A percentile compares a stretch with the other conserved stretches of the same genome.
These are phyloP conservation scores for Himalopsyche anomala DNA, from an alignment of 2,888 invertebrate genomes.

Conservation along the genomic window DNA sequence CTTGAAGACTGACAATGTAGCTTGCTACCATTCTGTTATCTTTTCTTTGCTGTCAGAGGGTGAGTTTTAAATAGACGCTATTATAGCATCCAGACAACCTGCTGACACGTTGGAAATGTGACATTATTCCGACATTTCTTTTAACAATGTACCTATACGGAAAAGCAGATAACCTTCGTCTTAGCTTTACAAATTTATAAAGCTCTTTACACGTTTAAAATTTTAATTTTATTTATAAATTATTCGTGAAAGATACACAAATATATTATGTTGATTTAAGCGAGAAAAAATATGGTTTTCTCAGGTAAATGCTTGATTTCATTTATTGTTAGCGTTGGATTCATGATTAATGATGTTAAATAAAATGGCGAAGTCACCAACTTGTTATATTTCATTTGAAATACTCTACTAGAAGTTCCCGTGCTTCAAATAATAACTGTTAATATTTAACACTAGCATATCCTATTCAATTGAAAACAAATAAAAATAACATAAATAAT, in stretches of 20 bases:
- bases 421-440: too few species aligned
- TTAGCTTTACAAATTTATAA: background rate
- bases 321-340: too few species aligned
- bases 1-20: background rate
- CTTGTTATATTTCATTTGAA: too few species aligned
- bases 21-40: conserved; percentile 3
- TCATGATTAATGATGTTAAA: too few species aligned
- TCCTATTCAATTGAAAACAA: too few species aligned
- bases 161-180: background rate
- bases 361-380: too few species aligned
- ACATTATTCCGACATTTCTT: conserved; percentile 18
- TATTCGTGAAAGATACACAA: background rate
- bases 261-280: too few species aligned
- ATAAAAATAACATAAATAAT: too few species aligned
- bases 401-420: too few species aligned
- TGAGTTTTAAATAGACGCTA: conserved; percentile 10
- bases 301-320: too few species aligned
- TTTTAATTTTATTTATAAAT: background rate
- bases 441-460: too few species aligned
- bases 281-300: too few species aligned
- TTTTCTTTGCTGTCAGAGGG: conserved; percentile 10
- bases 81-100: background rate
- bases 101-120: conserved; percentile 16
- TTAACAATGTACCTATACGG: background rate
- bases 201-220: background rate